A percentile compares a stretch with the other conserved stretches of the same genome.
Evolutionary conservation across 2,888 invertebrate genomes (phyloP).

Genomic region (Lasioglossum figueresi): DNA sequence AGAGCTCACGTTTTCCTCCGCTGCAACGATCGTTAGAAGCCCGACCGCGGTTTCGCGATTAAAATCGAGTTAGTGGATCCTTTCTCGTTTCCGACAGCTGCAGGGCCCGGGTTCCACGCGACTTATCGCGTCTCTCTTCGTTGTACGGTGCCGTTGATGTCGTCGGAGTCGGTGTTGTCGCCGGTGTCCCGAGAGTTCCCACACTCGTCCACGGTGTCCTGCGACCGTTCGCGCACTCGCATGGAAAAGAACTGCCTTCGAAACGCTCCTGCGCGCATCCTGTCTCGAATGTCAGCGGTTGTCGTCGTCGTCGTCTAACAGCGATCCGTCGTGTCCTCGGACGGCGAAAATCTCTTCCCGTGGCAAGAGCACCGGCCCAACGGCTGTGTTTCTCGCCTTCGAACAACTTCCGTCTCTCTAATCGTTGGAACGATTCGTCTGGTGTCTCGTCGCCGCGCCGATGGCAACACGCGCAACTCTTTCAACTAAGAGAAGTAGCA

Average conservation of each 20-base stretch:
- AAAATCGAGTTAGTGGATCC: conserved; percentile 18
- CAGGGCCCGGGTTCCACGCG: conserved; percentile 15
- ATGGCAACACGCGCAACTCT: neutral
- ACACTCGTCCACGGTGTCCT: conserved; percentile 47
- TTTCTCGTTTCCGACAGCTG: neutral
- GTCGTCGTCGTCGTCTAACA: neutral
- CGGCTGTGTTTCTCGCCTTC: neutral
- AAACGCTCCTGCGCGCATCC: conserved; percentile 48
- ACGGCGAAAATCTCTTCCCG: neutral
- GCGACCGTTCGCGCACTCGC: conserved; percentile 40
- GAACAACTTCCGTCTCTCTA: neutral
- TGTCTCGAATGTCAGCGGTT: conserved; percentile 23
- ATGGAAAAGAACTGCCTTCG: conserved; percentile 51
- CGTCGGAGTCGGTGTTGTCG: conserved; percentile 49
- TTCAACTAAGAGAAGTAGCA: neutral
- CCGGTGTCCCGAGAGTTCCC: conserved; percentile 55
- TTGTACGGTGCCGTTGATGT: conserved; percentile 38
- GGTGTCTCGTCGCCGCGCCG: neutral
- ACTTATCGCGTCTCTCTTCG: conserved; percentile 11
- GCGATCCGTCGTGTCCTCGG: neutral
- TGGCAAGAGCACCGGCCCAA: neutral
- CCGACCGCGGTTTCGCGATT: neutral
- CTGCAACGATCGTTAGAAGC: neutral
- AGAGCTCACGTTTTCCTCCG: neutral
- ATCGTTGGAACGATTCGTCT: neutral